Evolutionary conservation across 2,888 invertebrate species (phyloP).

Genomic region (Noctua janthe): DNA sequence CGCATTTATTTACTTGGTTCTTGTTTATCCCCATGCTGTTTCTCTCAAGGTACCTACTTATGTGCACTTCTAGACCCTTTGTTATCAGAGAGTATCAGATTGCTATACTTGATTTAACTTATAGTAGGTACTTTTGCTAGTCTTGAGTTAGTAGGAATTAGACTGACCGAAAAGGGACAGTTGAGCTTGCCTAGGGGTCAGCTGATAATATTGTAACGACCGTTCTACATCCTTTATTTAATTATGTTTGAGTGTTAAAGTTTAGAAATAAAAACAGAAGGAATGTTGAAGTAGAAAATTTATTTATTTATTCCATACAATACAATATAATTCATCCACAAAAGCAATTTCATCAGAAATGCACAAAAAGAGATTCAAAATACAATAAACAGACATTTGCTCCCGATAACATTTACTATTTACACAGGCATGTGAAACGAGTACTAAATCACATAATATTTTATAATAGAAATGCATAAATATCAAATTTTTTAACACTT

Average conservation of each 20-base stretch:
- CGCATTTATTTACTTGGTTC: neutral
- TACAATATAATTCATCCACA: slow-evolving; percentile 86
- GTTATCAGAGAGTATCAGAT: no score
- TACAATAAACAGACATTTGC: slow-evolving; percentile 81
- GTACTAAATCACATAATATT: slow-evolving; percentile 77
- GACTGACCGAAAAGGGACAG: neutral
- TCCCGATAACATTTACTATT: slow-evolving; percentile 81
- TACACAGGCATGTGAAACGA: slow-evolving; percentile 79
- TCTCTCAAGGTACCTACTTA: neutral
- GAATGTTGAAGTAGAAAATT: slow-evolving; percentile 81
- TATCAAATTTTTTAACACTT: slow-evolving; percentile 73
- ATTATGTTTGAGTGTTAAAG: neutral
- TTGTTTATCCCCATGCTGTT: neutral
- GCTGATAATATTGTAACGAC: no score
- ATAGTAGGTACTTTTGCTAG: no score
- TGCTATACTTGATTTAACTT: no score
- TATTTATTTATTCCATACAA: slow-evolving; percentile 82
- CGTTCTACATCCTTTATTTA: neutral
- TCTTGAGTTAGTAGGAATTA: no score
- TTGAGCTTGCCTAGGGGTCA: neutral
- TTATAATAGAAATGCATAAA: slow-evolving; percentile 83
- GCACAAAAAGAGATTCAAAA: slow-evolving; percentile 87
- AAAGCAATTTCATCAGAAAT: slow-evolving; percentile 86
- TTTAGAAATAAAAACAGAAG: slow-evolving; percentile 5
- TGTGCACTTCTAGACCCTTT: no score